These are phyloP conservation scores for Knipowitschia caucasica DNA, from an alignment of 2,797 vertebrate species.

Conservation along the genomic window DNA sequence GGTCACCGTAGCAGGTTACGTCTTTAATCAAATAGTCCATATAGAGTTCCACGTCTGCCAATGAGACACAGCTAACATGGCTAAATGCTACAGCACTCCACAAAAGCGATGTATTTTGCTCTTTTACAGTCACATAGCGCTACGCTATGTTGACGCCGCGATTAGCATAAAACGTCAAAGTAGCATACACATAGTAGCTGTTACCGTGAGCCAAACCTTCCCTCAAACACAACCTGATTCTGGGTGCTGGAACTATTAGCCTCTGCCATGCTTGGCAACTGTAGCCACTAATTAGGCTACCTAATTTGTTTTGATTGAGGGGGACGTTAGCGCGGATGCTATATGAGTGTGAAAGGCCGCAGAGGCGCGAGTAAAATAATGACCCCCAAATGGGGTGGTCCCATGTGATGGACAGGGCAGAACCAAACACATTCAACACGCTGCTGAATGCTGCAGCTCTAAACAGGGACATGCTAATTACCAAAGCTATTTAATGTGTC, in stretches of 20 bases:
- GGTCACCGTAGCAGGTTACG: too few species aligned
- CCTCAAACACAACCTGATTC: not conserved
- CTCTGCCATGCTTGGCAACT: constrained; percentile 19
- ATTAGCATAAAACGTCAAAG: constrained; percentile 15
- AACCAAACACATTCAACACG: constrained; percentile 61
- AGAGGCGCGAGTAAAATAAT: constrained; percentile 42
- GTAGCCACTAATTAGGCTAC: constrained; percentile 47
- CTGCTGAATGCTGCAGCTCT: constrained; percentile 60
- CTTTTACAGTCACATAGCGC: constrained; percentile 59
- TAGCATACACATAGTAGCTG: constrained; percentile 18
- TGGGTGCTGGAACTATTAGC: constrained; percentile 22
- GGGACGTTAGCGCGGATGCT: constrained; percentile 42
- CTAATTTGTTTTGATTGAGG: constrained; percentile 64
- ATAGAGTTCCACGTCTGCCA: constrained; percentile 64
- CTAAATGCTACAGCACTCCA: constrained; percentile 60
- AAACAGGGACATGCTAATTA: constrained; percentile 79
- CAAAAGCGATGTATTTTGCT: constrained; percentile 67
- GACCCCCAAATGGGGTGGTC: constrained; percentile 57
- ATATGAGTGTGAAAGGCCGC: constrained; percentile 58
- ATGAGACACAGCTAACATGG: constrained; percentile 76
- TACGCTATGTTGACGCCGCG: constrained; percentile 37
- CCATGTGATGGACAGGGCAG: constrained; percentile 58
- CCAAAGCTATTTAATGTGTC: constrained; percentile 73
- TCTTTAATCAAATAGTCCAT: too few species aligned
- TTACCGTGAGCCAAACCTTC: constrained; percentile 7